Evolutionary conservation across 2,797 vertebrate genomes (phyloP), one percentile per base, ranked within the genome.

Genomic region (Enteromius mattozi): DNA sequence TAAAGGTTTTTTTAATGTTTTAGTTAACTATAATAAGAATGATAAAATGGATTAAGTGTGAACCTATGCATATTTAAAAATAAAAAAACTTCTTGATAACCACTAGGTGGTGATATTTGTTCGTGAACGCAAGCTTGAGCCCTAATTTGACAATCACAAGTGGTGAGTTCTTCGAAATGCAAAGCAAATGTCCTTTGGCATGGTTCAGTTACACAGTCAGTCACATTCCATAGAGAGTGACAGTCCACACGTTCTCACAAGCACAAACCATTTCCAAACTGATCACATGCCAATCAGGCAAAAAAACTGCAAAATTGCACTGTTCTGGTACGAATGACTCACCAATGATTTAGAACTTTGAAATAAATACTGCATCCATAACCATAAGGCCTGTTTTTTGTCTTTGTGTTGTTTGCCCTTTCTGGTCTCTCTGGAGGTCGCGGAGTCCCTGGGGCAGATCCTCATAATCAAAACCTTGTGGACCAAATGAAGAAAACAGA

Each of bases 391-490:
- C 40, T 81, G 16, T 49, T 76, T 84, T 19, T 68, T 74, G 13
- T 72, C 30, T 24, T 51, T 65, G 9, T 86, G n/a, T 72, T 77
- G 30, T 66, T 77, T 71, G 51, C 21, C 63, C 30, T 24, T 80
- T 45, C 40, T 71, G 21, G 49, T 83, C 51, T 86, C 77, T 59
- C 33, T 12, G 33, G 83, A 83, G 56, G 45, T 85, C 81, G 40
- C 30, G 68, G 59, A 51, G 54, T 79, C 49, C 59, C 78, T 76
- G 45, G 76, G 54, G 82, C 69, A 75, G 47, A 81, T 86, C 56
- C 76, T 84, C 45, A 63, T 87, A 83, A 83, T 87, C 40, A 81
- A 82, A 86, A 82, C 68, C 66, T 30, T 45, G 42, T 80, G 77
- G 24, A 68, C 19, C 78, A 84, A 78, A 80, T 86, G 51, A 85